Evolutionary conservation across 2,888 invertebrate species (phyloP).

Genomic region (Cephus pygmeus): DNA sequence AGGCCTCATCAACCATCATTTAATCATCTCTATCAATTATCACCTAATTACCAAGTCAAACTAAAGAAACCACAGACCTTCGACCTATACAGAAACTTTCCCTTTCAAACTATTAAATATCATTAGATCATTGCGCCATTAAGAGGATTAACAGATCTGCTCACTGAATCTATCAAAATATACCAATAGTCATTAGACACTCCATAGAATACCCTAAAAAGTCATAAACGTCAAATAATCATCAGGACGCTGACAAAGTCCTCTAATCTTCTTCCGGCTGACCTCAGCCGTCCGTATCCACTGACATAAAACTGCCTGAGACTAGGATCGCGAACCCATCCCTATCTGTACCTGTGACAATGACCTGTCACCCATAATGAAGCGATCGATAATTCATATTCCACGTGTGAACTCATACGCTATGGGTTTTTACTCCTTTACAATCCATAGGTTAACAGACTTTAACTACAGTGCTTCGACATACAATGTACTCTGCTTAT

Average conservation of each 20-base stretch:
- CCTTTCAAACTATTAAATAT: not conserved
- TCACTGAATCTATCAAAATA: not conserved
- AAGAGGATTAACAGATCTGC: not conserved
- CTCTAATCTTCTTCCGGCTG: not conserved
- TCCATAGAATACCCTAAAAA: not conserved
- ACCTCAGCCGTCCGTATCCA: not conserved
- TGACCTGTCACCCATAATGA: not conserved
- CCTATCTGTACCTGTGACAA: not conserved
- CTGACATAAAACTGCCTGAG: not conserved
- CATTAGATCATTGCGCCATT: not conserved
- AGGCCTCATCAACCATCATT: not conserved
- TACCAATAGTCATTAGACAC: not conserved
- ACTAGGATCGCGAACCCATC: not conserved
- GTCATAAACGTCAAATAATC: not conserved
- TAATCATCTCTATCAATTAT: not conserved
- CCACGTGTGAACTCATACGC: not conserved
- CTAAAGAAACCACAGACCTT: not conserved
- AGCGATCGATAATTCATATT: constrained; percentile 6
- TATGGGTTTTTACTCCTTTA: not conserved
- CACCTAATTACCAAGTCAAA: not conserved
- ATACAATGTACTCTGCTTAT: not conserved
- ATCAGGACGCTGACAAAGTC: not conserved
- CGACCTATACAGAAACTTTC: not conserved
- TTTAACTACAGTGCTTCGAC: not conserved
- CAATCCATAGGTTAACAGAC: not conserved